phyloP scores from a whole-genome alignment of 2,113 vertebrate species.

The Peromyscus polionotus region DNA sequence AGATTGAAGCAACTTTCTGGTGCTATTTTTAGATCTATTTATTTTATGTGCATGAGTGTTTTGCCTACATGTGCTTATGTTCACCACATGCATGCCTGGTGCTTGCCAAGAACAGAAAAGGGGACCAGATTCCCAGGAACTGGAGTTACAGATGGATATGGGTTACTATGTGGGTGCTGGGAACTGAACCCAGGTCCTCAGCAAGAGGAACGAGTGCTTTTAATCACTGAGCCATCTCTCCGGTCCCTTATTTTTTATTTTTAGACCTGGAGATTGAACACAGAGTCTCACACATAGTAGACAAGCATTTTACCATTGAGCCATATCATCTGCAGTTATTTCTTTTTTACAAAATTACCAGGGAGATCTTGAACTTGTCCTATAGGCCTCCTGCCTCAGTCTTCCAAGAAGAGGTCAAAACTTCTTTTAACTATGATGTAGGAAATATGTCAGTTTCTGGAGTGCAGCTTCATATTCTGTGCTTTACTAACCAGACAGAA shows the following conservation, averaged over 20 bases:
- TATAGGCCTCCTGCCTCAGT: neutral
- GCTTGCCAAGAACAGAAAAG: neutral
- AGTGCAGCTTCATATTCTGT: slow-evolving; percentile 15
- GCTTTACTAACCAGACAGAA: slow-evolving; percentile 12
- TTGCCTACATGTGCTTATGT: neutral
- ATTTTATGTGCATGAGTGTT: neutral
- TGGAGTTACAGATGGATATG: neutral
- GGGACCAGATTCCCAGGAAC: neutral
- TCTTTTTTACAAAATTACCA: neutral
- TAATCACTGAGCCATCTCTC: neutral
- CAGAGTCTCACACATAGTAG: too few relatives aligned
- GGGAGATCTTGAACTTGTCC: neutral
- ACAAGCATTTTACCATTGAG: neutral
- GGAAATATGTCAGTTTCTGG: slow-evolving; percentile 18
- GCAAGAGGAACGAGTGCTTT: neutral
- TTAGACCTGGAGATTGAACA: neutral
- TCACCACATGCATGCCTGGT: neutral
- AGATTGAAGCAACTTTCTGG: neutral
- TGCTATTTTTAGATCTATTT: neutral
- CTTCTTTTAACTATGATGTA: neutral
- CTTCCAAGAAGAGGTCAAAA: neutral
- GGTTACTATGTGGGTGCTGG: neutral
- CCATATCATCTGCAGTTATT: neutral
- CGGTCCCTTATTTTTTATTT: neutral
- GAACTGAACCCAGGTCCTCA: neutral